Conservation (phyloP, 1,140 invertebrate species). For the Acyrthosiphon pisum region DNA sequence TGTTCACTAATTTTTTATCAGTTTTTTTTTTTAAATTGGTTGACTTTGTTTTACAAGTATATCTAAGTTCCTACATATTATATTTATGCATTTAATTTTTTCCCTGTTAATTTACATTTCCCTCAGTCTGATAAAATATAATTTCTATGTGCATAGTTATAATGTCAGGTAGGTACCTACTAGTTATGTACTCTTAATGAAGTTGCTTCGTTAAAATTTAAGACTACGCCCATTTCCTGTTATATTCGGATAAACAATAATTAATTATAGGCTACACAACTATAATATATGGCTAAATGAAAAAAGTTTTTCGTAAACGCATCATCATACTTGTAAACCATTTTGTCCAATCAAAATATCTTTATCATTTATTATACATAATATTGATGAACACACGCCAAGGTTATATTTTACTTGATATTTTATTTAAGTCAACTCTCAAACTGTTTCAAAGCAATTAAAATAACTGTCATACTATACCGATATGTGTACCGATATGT, state of each 20-base stretch:
- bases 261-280: not conserved
- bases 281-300: not conserved
- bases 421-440: not conserved
- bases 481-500: not conserved
- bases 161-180: not conserved
- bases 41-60: not conserved
- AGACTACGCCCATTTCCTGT: constrained; percentile 35
- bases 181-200: not conserved
- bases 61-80: not conserved
- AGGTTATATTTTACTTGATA: not conserved
- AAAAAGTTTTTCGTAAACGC: not conserved
- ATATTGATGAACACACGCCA: not conserved
- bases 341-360: not conserved
- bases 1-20: not conserved
- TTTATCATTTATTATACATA: not conserved
- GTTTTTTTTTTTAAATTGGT: not conserved
- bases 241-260: constrained; percentile 42
- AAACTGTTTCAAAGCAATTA: not conserved
- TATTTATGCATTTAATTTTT: not conserved
- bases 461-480: not conserved
- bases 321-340: not conserved
- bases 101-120: not conserved
- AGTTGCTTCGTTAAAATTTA: not conserved
- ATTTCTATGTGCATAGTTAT: not conserved
- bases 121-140: not conserved